These are phyloP conservation scores for Harpagus bidentatus DNA, from an alignment of 2,113 vertebrate species.

Conservation along the genomic window DNA sequence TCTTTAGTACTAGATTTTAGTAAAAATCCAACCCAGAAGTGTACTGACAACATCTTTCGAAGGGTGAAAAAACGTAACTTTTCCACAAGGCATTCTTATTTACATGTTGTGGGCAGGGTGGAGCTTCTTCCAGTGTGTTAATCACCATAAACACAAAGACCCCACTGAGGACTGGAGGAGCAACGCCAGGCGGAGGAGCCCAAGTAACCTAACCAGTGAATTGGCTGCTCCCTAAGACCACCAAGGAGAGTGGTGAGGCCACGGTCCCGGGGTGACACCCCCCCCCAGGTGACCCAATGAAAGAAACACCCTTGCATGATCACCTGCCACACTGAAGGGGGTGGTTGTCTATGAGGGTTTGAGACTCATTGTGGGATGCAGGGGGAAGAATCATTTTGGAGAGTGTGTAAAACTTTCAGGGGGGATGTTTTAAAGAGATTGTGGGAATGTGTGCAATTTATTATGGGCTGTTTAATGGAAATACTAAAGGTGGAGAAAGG, in stretches of 20 bases:
- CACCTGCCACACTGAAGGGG: rapidly evolving
- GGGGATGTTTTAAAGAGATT: neutral
- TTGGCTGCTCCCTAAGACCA: neutral
- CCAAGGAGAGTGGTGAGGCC: neutral
- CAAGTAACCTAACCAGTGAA: neutral
- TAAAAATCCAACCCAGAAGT: neutral
- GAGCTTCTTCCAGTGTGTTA: neutral
- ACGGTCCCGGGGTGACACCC: neutral
- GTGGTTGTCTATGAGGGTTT: neutral
- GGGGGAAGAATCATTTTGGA: neutral
- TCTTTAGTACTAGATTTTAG: neutral
- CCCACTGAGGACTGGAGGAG: neutral
- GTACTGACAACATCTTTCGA: neutral
- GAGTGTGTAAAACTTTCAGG: neutral
- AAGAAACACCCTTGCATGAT: neutral
- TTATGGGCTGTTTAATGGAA: neutral
- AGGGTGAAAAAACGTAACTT: neutral
- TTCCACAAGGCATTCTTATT: neutral
- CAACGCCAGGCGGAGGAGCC: neutral
- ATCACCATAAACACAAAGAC: neutral
- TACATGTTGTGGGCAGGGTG: neutral
- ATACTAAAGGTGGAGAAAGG: neutral
- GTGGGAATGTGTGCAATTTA: neutral
- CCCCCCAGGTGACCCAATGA: neutral
- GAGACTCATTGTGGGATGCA: neutral